These are phyloP conservation scores for Hydractinia symbiolongicarpus DNA, from an alignment of 30 jellyfish, hydroid and myxozoan species.

Conservation along the genomic window DNA sequence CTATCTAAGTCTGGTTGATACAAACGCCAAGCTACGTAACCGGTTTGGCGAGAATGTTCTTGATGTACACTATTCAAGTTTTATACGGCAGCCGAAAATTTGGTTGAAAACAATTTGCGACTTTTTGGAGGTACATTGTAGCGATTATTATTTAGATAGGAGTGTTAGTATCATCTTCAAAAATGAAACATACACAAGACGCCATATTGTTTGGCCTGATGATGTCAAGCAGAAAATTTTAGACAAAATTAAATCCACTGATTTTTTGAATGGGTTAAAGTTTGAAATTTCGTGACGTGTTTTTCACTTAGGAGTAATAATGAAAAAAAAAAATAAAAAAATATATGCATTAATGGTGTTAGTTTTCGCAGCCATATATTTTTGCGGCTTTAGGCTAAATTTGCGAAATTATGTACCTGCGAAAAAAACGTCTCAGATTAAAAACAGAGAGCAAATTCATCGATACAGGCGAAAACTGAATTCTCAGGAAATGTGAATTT, in stretches of 20 bases:
- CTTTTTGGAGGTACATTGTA: conserved; percentile 35
- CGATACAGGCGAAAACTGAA: no score
- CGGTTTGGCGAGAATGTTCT: conserved; percentile 39
- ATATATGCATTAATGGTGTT: no score
- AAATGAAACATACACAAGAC: conserved; percentile 51
- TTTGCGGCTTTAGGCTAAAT: no score
- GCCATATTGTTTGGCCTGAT: conserved; percentile 43
- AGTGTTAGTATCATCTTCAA: conserved; percentile 35
- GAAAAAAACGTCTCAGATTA: no score
- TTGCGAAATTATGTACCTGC: no score
- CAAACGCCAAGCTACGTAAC: conserved; percentile 23
- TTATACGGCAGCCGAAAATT: conserved; percentile 36
- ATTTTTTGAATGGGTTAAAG: conserved; percentile 32
- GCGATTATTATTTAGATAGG: conserved; percentile 21
- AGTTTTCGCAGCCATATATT: no score
- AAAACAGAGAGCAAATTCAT: no score
- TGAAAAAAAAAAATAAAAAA: no score
- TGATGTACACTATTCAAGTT: conserved; percentile 41
- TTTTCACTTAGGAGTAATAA: no score
- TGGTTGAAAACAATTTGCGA: conserved; percentile 34
- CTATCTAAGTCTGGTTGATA: conserved; percentile 37
- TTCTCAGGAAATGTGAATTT: no score
- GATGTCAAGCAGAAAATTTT: conserved; percentile 16
- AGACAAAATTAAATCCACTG: conserved; percentile 19
- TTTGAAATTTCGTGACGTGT: conserved; percentile 21